Evolutionary conservation across 1,140 invertebrate species (phyloP).

Genomic region (Calliopsis andreniformis): DNA sequence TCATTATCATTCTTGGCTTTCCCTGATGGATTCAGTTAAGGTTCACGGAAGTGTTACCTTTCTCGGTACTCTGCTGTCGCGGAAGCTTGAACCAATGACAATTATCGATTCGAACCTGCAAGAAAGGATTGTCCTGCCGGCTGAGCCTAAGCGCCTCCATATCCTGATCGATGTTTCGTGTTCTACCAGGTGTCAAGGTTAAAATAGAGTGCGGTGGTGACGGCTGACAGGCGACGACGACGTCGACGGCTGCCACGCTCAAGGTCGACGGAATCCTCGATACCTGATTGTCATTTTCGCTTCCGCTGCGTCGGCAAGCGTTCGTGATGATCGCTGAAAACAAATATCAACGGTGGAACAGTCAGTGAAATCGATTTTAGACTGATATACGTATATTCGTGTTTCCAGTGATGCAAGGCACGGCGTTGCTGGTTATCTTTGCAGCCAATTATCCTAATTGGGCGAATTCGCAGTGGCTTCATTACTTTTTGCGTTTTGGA

Average conservation of each 20-base stretch:
- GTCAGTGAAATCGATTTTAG: not conserved
- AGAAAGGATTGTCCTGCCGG: conserved; percentile 91
- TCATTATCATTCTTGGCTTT: too few relatives aligned
- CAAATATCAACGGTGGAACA: conserved; percentile 10
- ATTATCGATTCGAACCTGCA: conserved; percentile 83
- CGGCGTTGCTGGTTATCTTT: not conserved
- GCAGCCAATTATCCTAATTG: conserved; percentile 7
- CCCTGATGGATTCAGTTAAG: too few relatives aligned
- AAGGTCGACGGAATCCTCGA: conserved; percentile 81
- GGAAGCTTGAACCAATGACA: conserved; percentile 8
- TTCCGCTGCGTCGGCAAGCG: conserved; percentile 68
- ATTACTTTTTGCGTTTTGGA: not conserved
- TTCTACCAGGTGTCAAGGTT: conserved; percentile 87
- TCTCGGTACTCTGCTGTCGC: not conserved
- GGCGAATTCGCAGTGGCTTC: not conserved
- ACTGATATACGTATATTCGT: not conserved
- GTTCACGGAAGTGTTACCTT: too few relatives aligned
- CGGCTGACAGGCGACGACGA: conserved; percentile 79
- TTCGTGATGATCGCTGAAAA: conserved; percentile 72
- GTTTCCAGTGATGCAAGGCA: not conserved
- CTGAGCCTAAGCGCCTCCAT: conserved; percentile 90
- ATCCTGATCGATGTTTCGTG: conserved; percentile 90
- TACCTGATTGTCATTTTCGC: conserved; percentile 71
- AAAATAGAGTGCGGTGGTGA: conserved; percentile 84
- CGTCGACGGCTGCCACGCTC: conserved; percentile 81